Evolutionary conservation across 2,797 vertebrate species (phyloP).

Genomic region (Cyclopterus lumpus): DNA sequence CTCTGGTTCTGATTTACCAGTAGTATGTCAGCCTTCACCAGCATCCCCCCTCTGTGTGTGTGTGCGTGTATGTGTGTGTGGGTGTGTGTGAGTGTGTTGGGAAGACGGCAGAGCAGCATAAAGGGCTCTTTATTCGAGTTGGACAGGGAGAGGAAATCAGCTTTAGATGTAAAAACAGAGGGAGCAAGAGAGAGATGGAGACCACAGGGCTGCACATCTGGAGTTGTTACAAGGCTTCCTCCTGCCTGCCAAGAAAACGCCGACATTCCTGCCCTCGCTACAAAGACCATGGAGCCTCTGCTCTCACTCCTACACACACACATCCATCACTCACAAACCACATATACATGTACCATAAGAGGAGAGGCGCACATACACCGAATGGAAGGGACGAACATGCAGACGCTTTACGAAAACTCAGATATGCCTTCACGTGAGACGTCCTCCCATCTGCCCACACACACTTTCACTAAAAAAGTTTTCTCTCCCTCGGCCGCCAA

Average conservation of each 20-base stretch:
- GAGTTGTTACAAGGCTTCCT: slow-evolving; percentile 90
- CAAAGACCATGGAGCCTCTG: slow-evolving; percentile 80
- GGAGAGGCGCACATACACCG: slow-evolving; percentile 23
- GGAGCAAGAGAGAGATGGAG: slow-evolving; percentile 81
- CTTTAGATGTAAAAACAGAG: slow-evolving; percentile 87
- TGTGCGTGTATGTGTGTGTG: slow-evolving; percentile 44
- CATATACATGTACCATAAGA: slow-evolving; percentile 46
- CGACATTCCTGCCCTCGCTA: slow-evolving; percentile 88
- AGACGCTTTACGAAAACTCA: slow-evolving; percentile 25
- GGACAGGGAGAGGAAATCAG: slow-evolving; percentile 88
- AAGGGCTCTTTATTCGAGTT: slow-evolving; percentile 86
- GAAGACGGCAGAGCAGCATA: slow-evolving; percentile 78
- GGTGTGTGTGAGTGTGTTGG: slow-evolving; percentile 59
- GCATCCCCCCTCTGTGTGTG: slow-evolving; percentile 19
- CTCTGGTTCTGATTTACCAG: slow-evolving; percentile 81
- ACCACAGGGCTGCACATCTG: slow-evolving; percentile 93
- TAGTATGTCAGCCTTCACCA: slow-evolving; percentile 73
- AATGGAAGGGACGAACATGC: slow-evolving; percentile 16
- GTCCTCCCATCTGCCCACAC: slow-evolving; percentile 47
- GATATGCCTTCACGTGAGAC: slow-evolving; percentile 30
- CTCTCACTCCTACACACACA: slow-evolving; percentile 73
- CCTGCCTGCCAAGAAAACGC: slow-evolving; percentile 85
- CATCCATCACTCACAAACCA: slow-evolving; percentile 69
- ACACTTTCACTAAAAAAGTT: slow-evolving; percentile 63
- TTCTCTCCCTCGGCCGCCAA: slow-evolving; percentile 52